Conservation (phyloP, 2,113 vertebrate species). For the Centropus unirufus region DNA sequence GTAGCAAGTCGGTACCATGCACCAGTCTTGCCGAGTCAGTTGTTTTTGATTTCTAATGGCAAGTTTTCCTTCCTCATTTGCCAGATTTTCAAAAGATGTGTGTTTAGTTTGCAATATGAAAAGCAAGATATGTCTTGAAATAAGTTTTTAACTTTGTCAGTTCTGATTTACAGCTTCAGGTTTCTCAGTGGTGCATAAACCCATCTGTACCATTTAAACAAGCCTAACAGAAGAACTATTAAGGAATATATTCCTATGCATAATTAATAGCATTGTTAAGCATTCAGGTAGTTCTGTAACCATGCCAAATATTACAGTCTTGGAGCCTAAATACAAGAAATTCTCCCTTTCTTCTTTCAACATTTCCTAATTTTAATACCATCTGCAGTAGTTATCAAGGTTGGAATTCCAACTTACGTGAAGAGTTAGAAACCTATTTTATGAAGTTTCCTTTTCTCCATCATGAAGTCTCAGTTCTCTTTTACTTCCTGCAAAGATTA, state of each 20-base stretch:
- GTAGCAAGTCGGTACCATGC: not conserved
- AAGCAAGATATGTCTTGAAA: not conserved
- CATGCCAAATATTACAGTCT: not conserved
- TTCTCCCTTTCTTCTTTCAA: not conserved
- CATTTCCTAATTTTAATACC: not conserved
- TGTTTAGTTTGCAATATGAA: not conserved
- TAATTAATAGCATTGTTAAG: not conserved
- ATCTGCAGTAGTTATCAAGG: not conserved
- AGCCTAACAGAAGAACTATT: not conserved
- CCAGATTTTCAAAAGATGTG: not conserved
- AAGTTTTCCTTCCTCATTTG: not conserved
- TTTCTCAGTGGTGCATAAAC: not conserved
- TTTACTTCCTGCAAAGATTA: not conserved
- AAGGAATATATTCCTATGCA: not conserved
- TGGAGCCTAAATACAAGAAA: not conserved
- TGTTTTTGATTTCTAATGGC: not conserved
- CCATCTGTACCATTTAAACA: not conserved
- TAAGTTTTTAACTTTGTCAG: not conserved
- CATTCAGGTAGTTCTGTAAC: not conserved
- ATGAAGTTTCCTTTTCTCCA: conserved; percentile 11
- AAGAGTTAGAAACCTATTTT: not conserved
- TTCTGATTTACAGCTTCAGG: not conserved
- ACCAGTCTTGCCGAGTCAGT: not conserved
- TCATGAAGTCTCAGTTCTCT: not conserved
- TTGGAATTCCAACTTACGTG: not conserved